Base-by-base conservation (phyloP, 2,797 vertebrate genomes). In the Ptychobarbus kaznakovi region DNA sequence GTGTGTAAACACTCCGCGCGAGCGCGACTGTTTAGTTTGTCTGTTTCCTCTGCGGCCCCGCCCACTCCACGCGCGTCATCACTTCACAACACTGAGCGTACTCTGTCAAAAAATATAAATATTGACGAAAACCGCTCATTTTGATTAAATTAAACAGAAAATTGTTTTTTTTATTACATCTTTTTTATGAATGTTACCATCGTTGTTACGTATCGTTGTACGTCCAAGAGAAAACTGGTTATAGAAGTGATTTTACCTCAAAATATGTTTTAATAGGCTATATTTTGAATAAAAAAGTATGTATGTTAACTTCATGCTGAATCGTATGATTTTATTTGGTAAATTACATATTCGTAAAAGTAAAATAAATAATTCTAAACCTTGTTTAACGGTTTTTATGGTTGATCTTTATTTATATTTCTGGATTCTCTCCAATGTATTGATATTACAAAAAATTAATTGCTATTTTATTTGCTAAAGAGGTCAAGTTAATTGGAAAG, bases 41-140 rank as follows among this genome's bases (percentile, higher is more conserved):
- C 28, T 77, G 86, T 88, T 84, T 90, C 81, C 81, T 82, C 35
- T 32, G 86, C 77, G 46, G 84, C 89, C 87, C 88, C 91, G 89
- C 91, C 91, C 89, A 87, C 90, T 82, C 65, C 72, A 75, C 77
- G 73, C 87, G 82, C 87, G 83, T 84, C 83, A 78, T 58, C 72
- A 10, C 6, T 18, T n/a, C 22, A n/a, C 56, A 58, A 58, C 56
- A 58, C 56, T n/a, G 22, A 22, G 22, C 20, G 4, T 11, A 11
- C 22, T n/a, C 22, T 58, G 56, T n/a, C 10, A n/a, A 58, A n/a
- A 58, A 4, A 1, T n/a, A 58, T 58, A 22, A 1, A n/a, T 11
- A 58, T 58, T n/a, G 9, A 58, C 20, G 8, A 22, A 56, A 56
- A 56, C 20, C 8, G 20, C 53, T 11, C 20, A 10, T n/a, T n/a